A percentile compares a stretch with the other conserved stretches of the same genome.
These are phyloP conservation scores for Trichonephila clavata DNA, from an alignment of 1,140 invertebrate species.

Conservation along the genomic window DNA sequence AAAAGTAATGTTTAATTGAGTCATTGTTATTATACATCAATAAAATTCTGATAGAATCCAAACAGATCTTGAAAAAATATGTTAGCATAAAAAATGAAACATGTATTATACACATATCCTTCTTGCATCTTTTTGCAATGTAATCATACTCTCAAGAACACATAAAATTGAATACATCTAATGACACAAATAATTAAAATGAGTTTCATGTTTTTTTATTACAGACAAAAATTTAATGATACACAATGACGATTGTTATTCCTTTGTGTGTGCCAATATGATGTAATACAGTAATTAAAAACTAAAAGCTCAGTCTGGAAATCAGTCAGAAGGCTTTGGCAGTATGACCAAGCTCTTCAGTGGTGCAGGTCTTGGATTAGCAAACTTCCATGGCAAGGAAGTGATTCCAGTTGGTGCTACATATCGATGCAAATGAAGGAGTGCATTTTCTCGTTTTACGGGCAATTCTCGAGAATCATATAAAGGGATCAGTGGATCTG, in stretches of 20 bases:
- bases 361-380: conserved; percentile 65
- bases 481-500: conserved; percentile 21
- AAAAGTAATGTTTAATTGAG: too few species aligned
- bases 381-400: conserved; percentile 67
- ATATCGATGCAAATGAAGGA: conserved; percentile 69
- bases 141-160: too few species aligned
- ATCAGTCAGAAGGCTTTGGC: conserved; percentile 45
- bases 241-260: too few species aligned
- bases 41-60: too few species aligned
- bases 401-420: conserved; percentile 46
- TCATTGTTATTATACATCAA: too few species aligned
- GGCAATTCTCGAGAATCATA: conserved; percentile 59
- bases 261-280: too few species aligned
- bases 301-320: not conserved
- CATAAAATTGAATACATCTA: too few species aligned
- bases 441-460: conserved; percentile 69
- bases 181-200: not conserved
- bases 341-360: conserved; percentile 57
- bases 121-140: too few species aligned
- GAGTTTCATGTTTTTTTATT: not conserved
- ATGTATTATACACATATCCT: too few species aligned
- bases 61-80: too few species aligned
- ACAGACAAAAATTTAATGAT: too few species aligned
- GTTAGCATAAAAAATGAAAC: too few species aligned
- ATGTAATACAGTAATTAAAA: not conserved